Percentiles rank a stretch among this genome's conserved stretches.
These are phyloP conservation scores for Arbacia lixula DNA, from an alignment of 53 echinoderm and acorn worm genomes.

Conservation along the genomic window DNA sequence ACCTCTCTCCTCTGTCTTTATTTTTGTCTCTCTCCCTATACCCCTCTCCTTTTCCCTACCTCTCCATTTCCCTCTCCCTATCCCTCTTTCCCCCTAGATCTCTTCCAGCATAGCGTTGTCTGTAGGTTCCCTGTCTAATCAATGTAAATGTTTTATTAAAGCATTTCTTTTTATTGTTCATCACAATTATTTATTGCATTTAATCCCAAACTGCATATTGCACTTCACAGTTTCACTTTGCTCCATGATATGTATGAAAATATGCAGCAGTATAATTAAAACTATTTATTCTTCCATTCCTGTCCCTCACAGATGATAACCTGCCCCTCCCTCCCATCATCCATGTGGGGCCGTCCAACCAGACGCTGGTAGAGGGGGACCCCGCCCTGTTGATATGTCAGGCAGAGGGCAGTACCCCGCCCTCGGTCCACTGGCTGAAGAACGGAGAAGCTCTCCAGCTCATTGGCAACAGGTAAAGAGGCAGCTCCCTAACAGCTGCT, in stretches of 20 bases:
- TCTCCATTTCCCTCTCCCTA: too few relatives aligned
- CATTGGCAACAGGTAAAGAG: conserved; percentile 28
- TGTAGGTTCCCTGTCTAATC: too few relatives aligned
- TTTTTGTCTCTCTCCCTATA: background rate
- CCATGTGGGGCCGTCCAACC: conserved; percentile 81
- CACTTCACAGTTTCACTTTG: background rate
- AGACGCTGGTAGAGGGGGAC: conserved; percentile 74
- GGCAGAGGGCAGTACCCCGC: conserved; percentile 61
- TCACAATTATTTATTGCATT: background rate
- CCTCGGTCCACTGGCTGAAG: conserved; percentile 72
- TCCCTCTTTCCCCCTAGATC: background rate
- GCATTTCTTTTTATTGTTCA: too few relatives aligned
- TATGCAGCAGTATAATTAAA: background rate
- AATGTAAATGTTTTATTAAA: too few relatives aligned
- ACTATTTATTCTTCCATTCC: background rate
- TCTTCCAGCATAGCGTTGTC: too few relatives aligned
- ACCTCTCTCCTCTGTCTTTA: background rate
- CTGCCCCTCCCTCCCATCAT: conserved; percentile 85
- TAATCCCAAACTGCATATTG: background rate
- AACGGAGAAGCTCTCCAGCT: conserved; percentile 59
- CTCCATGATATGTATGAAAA: background rate
- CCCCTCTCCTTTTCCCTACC: background rate
- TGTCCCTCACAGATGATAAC: conserved; percentile 37
- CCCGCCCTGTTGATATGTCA: conserved; percentile 74
- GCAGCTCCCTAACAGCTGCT: too few relatives aligned